phyloP scores from a whole-genome alignment of 2,113 vertebrate genomes.

The Scomber japonicus region DNA sequence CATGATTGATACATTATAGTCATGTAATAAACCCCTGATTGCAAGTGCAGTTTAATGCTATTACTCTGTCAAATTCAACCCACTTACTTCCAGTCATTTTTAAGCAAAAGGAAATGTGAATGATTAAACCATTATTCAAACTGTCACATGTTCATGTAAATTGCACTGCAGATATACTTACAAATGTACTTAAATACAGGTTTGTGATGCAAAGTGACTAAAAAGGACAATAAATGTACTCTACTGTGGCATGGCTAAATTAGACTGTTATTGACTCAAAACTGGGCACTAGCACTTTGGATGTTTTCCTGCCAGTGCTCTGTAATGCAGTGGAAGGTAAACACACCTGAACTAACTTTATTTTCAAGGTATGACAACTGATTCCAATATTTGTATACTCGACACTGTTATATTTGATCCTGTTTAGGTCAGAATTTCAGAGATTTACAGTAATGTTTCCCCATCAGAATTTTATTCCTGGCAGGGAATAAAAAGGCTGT shows the following conservation, averaged over 20 bases:
- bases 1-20: too few relatives aligned
- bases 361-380: not conserved
- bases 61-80: not conserved
- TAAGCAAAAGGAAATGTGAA: not conserved
- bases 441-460: not conserved
- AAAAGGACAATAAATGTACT: not conserved
- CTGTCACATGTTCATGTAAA: not conserved
- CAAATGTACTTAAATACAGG: not conserved
- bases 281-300: not conserved
- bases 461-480: not conserved
- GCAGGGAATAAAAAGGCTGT: not conserved
- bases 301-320: not conserved
- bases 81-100: not conserved
- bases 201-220: not conserved
- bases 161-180: not conserved
- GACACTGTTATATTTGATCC: not conserved
- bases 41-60: not conserved
- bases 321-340: constrained; percentile 3
- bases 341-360: constrained; percentile 7
- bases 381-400: constrained; percentile 12
- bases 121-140: not conserved
- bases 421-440: not conserved
- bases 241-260: not conserved
- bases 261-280: not conserved
- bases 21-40: not conserved